Conservation (phyloP, 2,797 vertebrate genomes). For the Cynodonichthys magdalenae region DNA sequence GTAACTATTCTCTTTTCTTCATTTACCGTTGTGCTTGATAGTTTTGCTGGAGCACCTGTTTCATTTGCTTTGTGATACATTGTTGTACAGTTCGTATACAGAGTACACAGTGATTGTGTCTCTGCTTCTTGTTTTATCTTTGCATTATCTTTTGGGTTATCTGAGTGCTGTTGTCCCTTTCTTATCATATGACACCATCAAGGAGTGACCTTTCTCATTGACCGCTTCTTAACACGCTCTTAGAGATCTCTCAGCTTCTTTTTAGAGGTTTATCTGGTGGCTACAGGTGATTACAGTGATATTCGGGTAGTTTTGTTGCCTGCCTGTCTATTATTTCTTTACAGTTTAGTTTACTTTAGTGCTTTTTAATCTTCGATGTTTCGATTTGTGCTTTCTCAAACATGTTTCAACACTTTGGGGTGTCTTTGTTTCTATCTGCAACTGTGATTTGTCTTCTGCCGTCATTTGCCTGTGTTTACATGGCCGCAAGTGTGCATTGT, state of each 20-base stretch:
- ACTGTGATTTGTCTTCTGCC: slow-evolving; percentile 51
- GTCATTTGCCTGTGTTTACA: slow-evolving; percentile 63
- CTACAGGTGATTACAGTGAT: slow-evolving; percentile 9
- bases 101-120: slow-evolving; percentile 41
- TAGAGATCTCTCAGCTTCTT: slow-evolving; percentile 11
- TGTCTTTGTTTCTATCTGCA: slow-evolving; percentile 50
- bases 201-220: slow-evolving; percentile 59
- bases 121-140: slow-evolving; percentile 55
- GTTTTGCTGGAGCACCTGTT: slow-evolving; percentile 18
- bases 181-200: slow-evolving; percentile 55
- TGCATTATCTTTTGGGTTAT: slow-evolving; percentile 57
- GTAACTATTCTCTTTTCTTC: slow-evolving; percentile 50
- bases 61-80: slow-evolving; percentile 31
- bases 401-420: slow-evolving; percentile 31
- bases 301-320: not conserved
- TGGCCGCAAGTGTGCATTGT: slow-evolving; percentile 50
- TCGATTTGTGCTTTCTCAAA: slow-evolving; percentile 40
- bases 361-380: slow-evolving; percentile 3
- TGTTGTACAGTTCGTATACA: slow-evolving; percentile 40
- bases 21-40: slow-evolving; percentile 48
- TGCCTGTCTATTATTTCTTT: not conserved
- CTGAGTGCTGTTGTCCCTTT: slow-evolving; percentile 32
- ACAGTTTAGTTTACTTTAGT: too few relatives aligned
- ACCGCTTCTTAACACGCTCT: slow-evolving; percentile 38
- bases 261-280: slow-evolving; percentile 10